Evolutionary conservation across 2,113 vertebrate species (phyloP).

Genomic region (Athene noctua): DNA sequence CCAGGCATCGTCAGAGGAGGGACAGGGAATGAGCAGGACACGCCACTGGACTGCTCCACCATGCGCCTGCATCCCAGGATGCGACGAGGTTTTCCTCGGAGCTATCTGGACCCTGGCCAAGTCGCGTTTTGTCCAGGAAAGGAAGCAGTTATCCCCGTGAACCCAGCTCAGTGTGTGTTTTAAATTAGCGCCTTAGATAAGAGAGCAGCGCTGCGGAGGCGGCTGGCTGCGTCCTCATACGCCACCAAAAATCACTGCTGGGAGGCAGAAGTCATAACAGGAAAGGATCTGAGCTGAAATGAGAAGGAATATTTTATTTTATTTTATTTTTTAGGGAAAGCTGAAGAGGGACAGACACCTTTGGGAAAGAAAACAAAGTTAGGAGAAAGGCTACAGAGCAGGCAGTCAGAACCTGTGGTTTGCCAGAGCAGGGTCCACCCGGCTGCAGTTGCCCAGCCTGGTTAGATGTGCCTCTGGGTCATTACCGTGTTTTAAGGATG

Average conservation of each 20-base stretch:
- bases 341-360: neutral
- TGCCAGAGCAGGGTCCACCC: neutral
- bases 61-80: neutral
- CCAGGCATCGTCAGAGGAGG: rapidly evolving
- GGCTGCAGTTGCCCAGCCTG: neutral
- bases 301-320: neutral
- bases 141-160: neutral
- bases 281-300: neutral
- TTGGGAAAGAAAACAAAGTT: neutral
- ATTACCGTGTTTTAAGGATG: neutral
- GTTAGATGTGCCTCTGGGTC: neutral
- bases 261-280: neutral
- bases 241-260: neutral
- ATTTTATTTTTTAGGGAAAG: neutral
- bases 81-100: neutral
- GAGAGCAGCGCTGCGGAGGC: neutral
- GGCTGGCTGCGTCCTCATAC: neutral
- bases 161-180: neutral
- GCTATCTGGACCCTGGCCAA: neutral
- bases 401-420: neutral
- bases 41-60: rapidly evolving
- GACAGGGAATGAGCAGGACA: neutral
- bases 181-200: neutral
- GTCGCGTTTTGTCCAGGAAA: neutral
- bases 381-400: neutral